A percentile compares a stretch with the other conserved stretches of the same genome.
Conservation (phyloP, 2,797 vertebrate species). For the Vespertilio murinus region DNA sequence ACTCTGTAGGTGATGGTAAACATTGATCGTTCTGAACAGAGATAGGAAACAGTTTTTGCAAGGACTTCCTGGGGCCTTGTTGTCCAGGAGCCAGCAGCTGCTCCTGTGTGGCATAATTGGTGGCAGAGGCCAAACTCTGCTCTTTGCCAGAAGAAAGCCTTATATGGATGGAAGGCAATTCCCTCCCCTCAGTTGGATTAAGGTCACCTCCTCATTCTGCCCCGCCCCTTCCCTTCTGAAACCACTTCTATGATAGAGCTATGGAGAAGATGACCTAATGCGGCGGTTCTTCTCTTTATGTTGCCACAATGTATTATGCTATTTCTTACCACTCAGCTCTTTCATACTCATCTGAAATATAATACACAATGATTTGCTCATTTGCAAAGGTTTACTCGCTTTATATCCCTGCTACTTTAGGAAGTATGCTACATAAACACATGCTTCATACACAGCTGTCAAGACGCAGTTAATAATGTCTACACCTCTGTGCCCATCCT, state of each 20-base stretch:
- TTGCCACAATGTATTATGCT: not conserved
- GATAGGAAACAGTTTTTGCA: not conserved
- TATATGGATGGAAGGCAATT: not conserved
- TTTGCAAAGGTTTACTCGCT: not conserved
- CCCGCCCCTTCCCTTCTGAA: not conserved
- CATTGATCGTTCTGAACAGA: not conserved
- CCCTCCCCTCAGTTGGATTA: not conserved
- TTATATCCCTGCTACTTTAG: not conserved
- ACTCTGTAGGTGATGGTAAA: fast-evolving
- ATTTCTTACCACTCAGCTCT: not conserved
- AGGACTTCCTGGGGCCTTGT: not conserved
- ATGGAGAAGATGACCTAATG: not conserved
- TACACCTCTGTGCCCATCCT: not conserved
- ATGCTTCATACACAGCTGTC: not conserved
- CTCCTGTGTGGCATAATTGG: not conserved
- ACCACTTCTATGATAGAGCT: not conserved
- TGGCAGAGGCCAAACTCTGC: not conserved
- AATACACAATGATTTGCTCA: not conserved
- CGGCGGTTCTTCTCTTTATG: not conserved
- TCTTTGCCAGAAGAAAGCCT: not conserved
- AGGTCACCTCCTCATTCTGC: not conserved
- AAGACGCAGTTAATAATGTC: not conserved
- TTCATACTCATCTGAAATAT: not conserved
- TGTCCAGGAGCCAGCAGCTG: not conserved
- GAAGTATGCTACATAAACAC: not conserved